Conservation (phyloP, 1,140 invertebrate genomes). For the Diabrotica undecimpunctata region DNA sequence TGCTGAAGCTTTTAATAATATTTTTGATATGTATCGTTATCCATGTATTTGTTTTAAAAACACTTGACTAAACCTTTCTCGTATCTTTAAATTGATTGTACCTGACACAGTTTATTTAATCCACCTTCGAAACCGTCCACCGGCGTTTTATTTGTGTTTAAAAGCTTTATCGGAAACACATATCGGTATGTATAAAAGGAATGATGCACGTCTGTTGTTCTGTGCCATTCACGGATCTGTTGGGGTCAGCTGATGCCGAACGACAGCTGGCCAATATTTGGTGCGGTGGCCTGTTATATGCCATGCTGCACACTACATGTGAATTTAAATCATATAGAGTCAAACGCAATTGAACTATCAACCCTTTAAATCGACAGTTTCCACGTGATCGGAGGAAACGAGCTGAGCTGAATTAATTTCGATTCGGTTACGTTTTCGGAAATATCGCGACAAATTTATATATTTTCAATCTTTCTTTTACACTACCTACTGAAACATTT, state of each 20-base stretch:
- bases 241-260: background rate
- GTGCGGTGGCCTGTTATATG: background rate
- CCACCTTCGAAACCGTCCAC: too few relatives aligned
- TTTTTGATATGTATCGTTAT: too few relatives aligned
- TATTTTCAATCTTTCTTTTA: too few relatives aligned
- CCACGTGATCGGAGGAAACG: background rate
- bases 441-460: background rate
- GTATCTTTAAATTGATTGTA: too few relatives aligned
- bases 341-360: constrained; percentile 1
- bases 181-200: background rate
- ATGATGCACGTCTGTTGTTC: background rate
- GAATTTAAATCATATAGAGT: constrained; percentile 3
- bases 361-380: background rate
- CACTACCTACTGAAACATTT: too few relatives aligned
- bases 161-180: constrained; percentile 5
- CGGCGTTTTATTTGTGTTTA: background rate
- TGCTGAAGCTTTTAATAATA: too few relatives aligned
- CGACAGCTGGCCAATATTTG: constrained; percentile 1
- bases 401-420: background rate
- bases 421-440: background rate
- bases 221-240: background rate
- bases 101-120: too few relatives aligned
- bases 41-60: too few relatives aligned
- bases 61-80: too few relatives aligned
- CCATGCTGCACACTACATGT: constrained; percentile 1